These are phyloP conservation scores for Sarcophaga rosellei DNA, from an alignment of 2,888 invertebrate species.

Conservation along the genomic window DNA sequence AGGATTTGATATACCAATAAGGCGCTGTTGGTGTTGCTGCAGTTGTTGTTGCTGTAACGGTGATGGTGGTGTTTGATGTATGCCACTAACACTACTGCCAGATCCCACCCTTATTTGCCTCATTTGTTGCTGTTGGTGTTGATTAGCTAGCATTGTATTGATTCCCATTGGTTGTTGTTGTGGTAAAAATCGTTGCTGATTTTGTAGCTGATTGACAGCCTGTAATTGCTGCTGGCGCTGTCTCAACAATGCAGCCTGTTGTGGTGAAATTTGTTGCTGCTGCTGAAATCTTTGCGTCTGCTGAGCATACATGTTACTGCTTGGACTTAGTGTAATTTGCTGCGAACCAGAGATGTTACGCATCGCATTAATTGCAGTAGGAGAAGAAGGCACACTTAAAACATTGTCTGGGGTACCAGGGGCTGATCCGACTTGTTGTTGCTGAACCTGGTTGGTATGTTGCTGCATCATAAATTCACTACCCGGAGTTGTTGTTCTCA, in stretches of 20 bases:
- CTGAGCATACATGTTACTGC: constrained; percentile 74
- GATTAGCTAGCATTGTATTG: constrained; percentile 66
- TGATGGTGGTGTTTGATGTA: constrained; percentile 56
- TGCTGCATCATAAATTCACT: constrained; percentile 73
- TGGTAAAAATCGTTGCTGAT: constrained; percentile 63
- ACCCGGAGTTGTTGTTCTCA: constrained; percentile 75
- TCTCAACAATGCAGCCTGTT: constrained; percentile 69
- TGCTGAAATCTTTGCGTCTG: constrained; percentile 67
- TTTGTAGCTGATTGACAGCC: constrained; percentile 55
- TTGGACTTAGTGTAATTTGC: constrained; percentile 75
- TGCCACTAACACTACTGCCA: constrained; percentile 5
- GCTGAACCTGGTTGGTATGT: constrained; percentile 69
- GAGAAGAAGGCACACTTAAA: constrained; percentile 76
- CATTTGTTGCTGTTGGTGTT: constrained; percentile 71
- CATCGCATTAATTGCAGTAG: constrained; percentile 72
- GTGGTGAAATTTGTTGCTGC: constrained; percentile 75
- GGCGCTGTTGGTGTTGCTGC: constrained; percentile 72
- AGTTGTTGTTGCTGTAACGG: constrained; percentile 72
- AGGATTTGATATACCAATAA: constrained; percentile 28
- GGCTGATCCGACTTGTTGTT: constrained; percentile 60
- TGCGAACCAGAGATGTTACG: constrained; percentile 73
- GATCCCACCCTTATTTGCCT: constrained; percentile 73
- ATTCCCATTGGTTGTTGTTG: constrained; percentile 76
- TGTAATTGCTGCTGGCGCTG: constrained; percentile 70
- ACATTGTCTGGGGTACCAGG: constrained; percentile 66